Conservation (phyloP, 2,113 vertebrate genomes). For the Aix galericulata region DNA sequence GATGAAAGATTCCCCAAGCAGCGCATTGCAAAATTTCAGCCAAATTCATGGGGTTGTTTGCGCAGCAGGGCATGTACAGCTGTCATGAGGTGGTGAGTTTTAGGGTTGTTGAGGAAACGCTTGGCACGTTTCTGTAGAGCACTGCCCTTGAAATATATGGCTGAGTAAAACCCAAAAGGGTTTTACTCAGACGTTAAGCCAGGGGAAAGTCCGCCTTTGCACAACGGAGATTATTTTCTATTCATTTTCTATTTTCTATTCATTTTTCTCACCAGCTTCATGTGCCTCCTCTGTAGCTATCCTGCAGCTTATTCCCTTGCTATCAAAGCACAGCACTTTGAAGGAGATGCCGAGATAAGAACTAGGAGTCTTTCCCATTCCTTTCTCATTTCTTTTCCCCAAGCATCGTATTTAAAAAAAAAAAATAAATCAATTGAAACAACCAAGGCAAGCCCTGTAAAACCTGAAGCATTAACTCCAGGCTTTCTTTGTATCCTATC, state of each 20-base stretch:
- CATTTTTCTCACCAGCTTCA: neutral
- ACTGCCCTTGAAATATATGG: accelerated
- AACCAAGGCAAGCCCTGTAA: neutral
- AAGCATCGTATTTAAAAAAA: neutral
- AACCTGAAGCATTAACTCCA: accelerated
- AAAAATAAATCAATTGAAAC: too few relatives aligned
- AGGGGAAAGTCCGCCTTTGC: neutral
- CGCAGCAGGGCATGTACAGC: neutral
- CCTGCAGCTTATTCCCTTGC: neutral
- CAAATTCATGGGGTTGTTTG: neutral
- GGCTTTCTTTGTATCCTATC: neutral
- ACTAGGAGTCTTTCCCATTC: neutral
- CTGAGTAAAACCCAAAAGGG: too few relatives aligned
- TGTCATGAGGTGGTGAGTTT: neutral
- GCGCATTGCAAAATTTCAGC: neutral
- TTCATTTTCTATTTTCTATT: neutral
- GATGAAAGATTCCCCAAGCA: neutral
- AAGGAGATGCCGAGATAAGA: neutral
- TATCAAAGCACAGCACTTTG: neutral
- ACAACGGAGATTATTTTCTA: neutral
- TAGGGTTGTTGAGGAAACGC: neutral
- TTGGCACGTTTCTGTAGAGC: neutral
- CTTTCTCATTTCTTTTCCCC: neutral
- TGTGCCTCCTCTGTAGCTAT: neutral
- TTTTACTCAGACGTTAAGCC: too few relatives aligned